Evolutionary conservation across 2,797 vertebrate species (phyloP).

Genomic region (Centropyge bicolor): DNA sequence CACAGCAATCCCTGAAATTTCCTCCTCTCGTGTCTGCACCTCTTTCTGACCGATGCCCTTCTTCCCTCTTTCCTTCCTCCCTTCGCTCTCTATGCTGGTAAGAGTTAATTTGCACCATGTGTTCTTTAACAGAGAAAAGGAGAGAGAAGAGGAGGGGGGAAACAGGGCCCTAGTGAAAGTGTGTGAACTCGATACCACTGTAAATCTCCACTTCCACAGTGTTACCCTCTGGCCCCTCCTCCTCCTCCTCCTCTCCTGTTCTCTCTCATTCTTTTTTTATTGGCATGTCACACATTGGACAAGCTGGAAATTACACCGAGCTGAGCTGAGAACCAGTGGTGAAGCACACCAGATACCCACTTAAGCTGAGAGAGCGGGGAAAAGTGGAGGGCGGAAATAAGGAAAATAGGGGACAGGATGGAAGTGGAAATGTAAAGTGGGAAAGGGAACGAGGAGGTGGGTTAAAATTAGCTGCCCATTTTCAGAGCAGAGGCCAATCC

Average conservation of each 20-base stretch:
- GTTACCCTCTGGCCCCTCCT: slow-evolving; percentile 44
- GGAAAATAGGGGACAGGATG: slow-evolving; percentile 28
- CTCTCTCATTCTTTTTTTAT: slow-evolving; percentile 82
- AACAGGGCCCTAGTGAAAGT: slow-evolving; percentile 68
- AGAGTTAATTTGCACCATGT: slow-evolving; percentile 87
- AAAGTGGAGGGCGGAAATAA: slow-evolving; percentile 40
- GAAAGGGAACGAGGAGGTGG: slow-evolving; percentile 46
- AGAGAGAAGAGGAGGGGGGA: slow-evolving; percentile 3
- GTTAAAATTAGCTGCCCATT: slow-evolving; percentile 71
- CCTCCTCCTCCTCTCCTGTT: slow-evolving; percentile 45
- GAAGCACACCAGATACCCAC: slow-evolving; percentile 74
- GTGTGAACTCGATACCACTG: slow-evolving; percentile 84
- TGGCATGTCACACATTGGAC: slow-evolving; percentile 85
- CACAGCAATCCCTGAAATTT: slow-evolving; percentile 75
- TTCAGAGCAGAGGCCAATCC: slow-evolving; percentile 80
- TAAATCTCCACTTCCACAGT: slow-evolving; percentile 83
- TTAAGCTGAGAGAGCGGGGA: slow-evolving; percentile 59
- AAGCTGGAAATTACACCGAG: slow-evolving; percentile 81
- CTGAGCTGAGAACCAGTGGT: slow-evolving; percentile 69
- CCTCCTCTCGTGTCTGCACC: slow-evolving; percentile 64
- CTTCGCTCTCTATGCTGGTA: slow-evolving; percentile 60
- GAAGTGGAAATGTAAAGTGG: slow-evolving; percentile 58
- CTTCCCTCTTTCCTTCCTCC: slow-evolving; percentile 64
- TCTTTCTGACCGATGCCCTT: slow-evolving; percentile 62
- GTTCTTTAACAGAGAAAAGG: slow-evolving; percentile 79